Evolutionary conservation across 23 tunicate species (phyloP).

Genomic region (Ascidia mentula): DNA sequence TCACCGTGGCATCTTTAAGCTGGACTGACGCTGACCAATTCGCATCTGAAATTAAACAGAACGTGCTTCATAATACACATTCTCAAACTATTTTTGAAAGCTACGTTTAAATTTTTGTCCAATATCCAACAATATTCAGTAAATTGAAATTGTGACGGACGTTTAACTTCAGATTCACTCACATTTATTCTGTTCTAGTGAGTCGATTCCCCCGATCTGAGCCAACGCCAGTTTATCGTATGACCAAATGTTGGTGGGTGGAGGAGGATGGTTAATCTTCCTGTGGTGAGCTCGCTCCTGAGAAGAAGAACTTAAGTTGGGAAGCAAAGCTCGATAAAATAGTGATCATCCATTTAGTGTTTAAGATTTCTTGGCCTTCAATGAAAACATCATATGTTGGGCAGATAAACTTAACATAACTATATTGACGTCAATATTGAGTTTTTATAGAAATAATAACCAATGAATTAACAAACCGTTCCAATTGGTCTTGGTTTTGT

Average conservation of each 20-base stretch:
- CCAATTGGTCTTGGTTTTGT: slow-evolving; percentile 58
- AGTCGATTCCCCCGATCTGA: slow-evolving; percentile 32
- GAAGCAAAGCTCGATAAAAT: no score
- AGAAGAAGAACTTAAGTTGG: neutral
- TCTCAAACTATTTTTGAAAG: neutral
- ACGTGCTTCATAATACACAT: neutral
- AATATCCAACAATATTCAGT: no score
- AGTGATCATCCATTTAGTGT: no score
- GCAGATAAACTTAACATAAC: neutral
- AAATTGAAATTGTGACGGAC: no score
- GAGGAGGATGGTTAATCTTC: slow-evolving; percentile 19
- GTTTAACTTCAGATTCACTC: neutral
- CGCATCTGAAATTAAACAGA: slow-evolving; percentile 14
- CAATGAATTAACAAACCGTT: slow-evolving; percentile 38
- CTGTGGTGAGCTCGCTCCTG: slow-evolving; percentile 59
- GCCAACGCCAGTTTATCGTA: slow-evolving; percentile 42
- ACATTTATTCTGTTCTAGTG: slow-evolving; percentile 27
- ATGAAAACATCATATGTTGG: no score
- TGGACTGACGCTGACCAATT: slow-evolving; percentile 45
- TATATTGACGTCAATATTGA: neutral
- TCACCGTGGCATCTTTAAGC: slow-evolving; percentile 31
- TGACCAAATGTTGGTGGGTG: slow-evolving; percentile 45
- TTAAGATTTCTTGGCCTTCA: no score
- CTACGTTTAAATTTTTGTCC: no score
- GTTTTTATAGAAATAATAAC: neutral